Evolutionary conservation across 2,113 vertebrate species (phyloP), one percentile per base, ranked within the genome.

Genomic region (Hippocampus comes): DNA sequence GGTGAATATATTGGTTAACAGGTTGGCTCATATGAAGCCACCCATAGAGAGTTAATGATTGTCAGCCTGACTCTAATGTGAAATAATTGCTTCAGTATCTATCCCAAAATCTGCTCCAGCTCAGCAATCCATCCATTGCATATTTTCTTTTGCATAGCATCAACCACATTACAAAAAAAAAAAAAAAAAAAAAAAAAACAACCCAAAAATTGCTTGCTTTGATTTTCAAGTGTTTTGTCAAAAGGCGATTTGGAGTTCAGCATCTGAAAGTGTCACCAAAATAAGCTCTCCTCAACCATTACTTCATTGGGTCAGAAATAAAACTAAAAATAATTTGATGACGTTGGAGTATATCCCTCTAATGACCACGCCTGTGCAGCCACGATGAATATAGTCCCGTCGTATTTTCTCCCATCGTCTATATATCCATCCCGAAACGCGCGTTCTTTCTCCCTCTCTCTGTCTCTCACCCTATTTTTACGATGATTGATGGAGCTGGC

Each of bases 401-500:
- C 43, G 43, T 14, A 46, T 46, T 46, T 46, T 10, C 43, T 46
- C 43, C 12, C 43, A 11, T 64, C 43, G 21, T 49, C n/a, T 46
- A n/a, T 75, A 68, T 68, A 60, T 70, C 38, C 61, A 42, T 46
- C 34, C 57, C 4, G 7, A 43, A 59, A 71, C 48, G 41, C 49
- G 64, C 21, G 64, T 67, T 41, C 70, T 48, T 56, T 42, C 55
- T 17, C 63, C 25, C 63, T 30, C 68, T 49, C 63, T 43, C 71
- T 51, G 68, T 56, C 68, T 20, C 20, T 51, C 12, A 18, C 38
- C 49, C 60, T 57, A 23, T 71, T 56, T 21, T 74, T 76, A 80
- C 79, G 68, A 83, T 77, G 84, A 86, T 75, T 70, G 77, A 86
- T 85, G 67, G 61, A 75, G 71, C 79, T 20, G 74, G 61, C 68